These are phyloP conservation scores for Cantharis rustica DNA, from an alignment of 2,888 invertebrate genomes.

Conservation along the genomic window DNA sequence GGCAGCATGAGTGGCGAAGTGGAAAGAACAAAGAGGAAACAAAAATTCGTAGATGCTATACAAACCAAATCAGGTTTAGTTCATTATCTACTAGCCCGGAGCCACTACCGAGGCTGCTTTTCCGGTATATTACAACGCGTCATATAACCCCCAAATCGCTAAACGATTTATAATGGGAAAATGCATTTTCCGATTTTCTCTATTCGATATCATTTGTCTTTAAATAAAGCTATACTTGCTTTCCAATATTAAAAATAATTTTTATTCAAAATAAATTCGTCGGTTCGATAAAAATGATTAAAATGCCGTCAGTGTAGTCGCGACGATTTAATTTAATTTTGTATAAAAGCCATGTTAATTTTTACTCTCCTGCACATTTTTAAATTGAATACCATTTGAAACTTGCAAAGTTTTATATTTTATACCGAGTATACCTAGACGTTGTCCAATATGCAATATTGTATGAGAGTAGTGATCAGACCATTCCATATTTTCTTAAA, in stretches of 20 bases:
- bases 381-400: no score
- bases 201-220: slow-evolving; percentile 34
- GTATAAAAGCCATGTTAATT: no score
- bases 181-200: slow-evolving; percentile 46
- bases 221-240: slow-evolving; percentile 19
- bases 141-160: slow-evolving; percentile 47
- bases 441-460: slow-evolving; percentile 51
- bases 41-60: slow-evolving; percentile 29
- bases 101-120: slow-evolving; percentile 42
- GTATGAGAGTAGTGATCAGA: slow-evolving; percentile 48
- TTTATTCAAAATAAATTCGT: neutral
- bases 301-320: neutral
- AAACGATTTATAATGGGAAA: slow-evolving; percentile 54
- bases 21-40: slow-evolving; percentile 11
- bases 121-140: slow-evolving; percentile 46
- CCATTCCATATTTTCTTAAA: slow-evolving; percentile 55
- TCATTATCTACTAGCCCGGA: slow-evolving; percentile 40
- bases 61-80: slow-evolving; percentile 29
- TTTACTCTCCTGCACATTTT: no score
- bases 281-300: neutral
- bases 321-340: no score
- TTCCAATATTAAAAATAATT: slow-evolving; percentile 1
- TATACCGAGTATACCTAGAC: slow-evolving; percentile 13
- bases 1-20: neutral
- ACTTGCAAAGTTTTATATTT: neutral